Evolutionary conservation across 2,888 invertebrate species (phyloP), one percentile per base, ranked within the genome.

Genomic region (Maniola hyperantus): DNA sequence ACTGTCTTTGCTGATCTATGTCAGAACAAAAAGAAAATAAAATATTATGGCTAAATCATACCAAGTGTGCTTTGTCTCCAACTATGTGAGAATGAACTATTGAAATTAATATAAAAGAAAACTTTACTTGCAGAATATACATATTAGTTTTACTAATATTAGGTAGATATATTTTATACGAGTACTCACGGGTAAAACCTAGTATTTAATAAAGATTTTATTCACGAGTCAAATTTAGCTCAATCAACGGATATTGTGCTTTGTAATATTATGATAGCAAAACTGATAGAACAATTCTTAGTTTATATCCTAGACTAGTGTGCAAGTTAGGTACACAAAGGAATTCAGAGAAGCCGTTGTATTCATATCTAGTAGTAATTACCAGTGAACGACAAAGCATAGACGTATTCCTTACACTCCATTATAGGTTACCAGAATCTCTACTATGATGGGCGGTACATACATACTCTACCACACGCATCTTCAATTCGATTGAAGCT

Each of bases 61-160:
- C 89, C 83, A 89, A 68, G 65, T 85, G 79, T 20, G 74, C 73
- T 73, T 79, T 88, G 71, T 88, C 89, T 6, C 80, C 82, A 10
- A 78, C 67, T 42, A 90, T 71, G 77, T 91, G 91, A 44, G 81
- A 73, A 13, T 80, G 63, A 15, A 76, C 71, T 8, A 73, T 48
- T 39, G 71, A 68, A 57, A 76, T 57, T 46, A 76, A 15, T 20
- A 75, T 53, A 66, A 68, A 72, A 72, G 64, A 72, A 64, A 57
- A 26, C 34, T 42, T 42, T 54, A 57, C 42, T 57, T 26, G 50
- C 36, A 50, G 0, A 5, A 66, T 26, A 51, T 13, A n/a, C 68
- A 69, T 69, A n/a, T n/a, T n/a, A 5, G 36, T 57, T 65, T 34
- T 33, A 15, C 7, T 6, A n/a, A 2, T 36, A 10, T 53, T n/a